These are phyloP conservation scores for Lymantria monacha DNA, from an alignment of 2,888 invertebrate genomes.

Conservation along the genomic window DNA sequence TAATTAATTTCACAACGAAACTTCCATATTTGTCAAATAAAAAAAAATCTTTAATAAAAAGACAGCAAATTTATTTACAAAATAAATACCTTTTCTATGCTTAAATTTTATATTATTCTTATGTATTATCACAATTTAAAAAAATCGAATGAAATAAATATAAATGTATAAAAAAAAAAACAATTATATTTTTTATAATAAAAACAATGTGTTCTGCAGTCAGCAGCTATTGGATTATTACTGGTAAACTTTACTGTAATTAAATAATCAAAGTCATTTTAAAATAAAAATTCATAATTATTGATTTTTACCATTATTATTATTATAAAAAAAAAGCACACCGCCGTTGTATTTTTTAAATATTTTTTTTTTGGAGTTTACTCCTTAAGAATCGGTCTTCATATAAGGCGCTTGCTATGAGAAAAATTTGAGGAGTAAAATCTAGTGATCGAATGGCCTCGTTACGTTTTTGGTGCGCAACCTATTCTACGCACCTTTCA, in stretches of 20 bases:
- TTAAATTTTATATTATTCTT: constrained; percentile 28
- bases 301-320: constrained; percentile 43
- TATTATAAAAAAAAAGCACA: constrained; percentile 38
- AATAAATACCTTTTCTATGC: constrained; percentile 22
- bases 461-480: too few relatives aligned
- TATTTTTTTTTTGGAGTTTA: constrained; percentile 27
- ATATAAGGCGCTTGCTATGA: too few relatives aligned
- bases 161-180: constrained; percentile 39
- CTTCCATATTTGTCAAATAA: too few relatives aligned
- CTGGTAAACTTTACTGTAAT: constrained; percentile 81
- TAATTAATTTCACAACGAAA: too few relatives aligned
- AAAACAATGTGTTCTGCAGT: constrained; percentile 83
- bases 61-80: constrained; percentile 11
- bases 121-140: constrained; percentile 25
- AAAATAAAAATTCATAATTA: constrained; percentile 42
- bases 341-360: constrained; percentile 16
- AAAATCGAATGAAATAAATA: constrained; percentile 40
- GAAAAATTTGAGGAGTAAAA: too few relatives aligned
- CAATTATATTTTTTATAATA: constrained; percentile 57
- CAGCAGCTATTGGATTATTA: constrained; percentile 88
- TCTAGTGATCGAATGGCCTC: too few relatives aligned
- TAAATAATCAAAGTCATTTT: constrained; percentile 44
- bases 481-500: too few relatives aligned
- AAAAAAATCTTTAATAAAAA: constrained; percentile 6
- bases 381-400: too few relatives aligned